These are phyloP conservation scores for Drosophila erecta DNA, from an alignment of 1,140 invertebrate genomes.

Conservation along the genomic window DNA sequence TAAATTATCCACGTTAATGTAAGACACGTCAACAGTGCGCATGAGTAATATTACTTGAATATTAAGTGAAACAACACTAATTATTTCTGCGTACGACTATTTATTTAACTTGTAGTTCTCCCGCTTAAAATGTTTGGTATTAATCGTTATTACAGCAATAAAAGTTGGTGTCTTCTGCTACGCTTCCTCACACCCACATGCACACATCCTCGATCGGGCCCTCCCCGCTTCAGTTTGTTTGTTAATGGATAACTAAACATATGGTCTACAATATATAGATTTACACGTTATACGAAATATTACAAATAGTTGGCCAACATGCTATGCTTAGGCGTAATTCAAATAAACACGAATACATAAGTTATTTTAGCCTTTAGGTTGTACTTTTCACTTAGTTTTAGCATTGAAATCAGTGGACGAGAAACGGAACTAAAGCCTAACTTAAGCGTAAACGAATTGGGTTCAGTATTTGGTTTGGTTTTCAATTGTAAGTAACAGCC, in stretches of 20 bases:
- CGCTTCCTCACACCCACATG: constrained; percentile 52
- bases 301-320: constrained; percentile 52
- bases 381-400: constrained; percentile 62
- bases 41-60: neutral
- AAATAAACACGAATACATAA: constrained; percentile 73
- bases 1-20: no score
- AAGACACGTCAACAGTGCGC: neutral
- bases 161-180: constrained; percentile 57
- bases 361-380: constrained; percentile 35
- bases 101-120: constrained; percentile 62
- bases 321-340: constrained; percentile 61
- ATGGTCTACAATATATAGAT: constrained; percentile 33
- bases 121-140: constrained; percentile 55
- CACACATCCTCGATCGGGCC: constrained; percentile 27
- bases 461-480: constrained; percentile 82
- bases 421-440: constrained; percentile 74
- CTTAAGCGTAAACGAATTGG: constrained; percentile 78
- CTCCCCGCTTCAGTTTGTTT: constrained; percentile 37
- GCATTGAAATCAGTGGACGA: constrained; percentile 42
- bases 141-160: constrained; percentile 45
- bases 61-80: neutral
- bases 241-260: constrained; percentile 55
- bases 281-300: constrained; percentile 61
- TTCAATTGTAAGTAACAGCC: constrained; percentile 76
- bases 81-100: constrained; percentile 65